phyloP scores from a whole-genome alignment of 1,140 invertebrate genomes.

The Sitobion miscanthi region DNA sequence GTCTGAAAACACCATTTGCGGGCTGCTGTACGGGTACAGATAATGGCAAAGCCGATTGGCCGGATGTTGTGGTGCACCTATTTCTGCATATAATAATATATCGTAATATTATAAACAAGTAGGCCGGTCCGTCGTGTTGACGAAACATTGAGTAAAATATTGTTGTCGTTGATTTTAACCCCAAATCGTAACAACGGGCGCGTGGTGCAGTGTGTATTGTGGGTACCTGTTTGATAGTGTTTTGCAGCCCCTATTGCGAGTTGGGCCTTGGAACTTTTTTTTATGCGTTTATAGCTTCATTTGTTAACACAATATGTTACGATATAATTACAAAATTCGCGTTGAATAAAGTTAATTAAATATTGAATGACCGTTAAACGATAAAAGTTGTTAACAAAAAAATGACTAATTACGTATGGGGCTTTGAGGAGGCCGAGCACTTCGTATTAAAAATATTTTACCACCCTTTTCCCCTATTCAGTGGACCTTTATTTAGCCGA shows the following conservation, averaged over 20 bases:
- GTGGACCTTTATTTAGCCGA: not conserved
- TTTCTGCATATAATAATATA: too few relatives aligned
- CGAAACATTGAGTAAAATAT: too few relatives aligned
- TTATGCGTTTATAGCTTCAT: not conserved
- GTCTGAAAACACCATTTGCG: not conserved
- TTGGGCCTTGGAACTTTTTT: not conserved
- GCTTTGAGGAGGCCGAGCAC: too few relatives aligned
- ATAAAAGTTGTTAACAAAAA: too few relatives aligned
- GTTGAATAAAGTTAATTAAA: not conserved
- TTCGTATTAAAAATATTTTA: not conserved
- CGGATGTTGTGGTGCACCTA: not conserved
- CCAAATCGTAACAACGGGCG: too few relatives aligned
- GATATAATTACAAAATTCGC: not conserved
- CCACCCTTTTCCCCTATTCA: too few relatives aligned
- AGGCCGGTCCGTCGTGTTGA: too few relatives aligned
- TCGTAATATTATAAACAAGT: not conserved
- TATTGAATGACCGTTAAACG: not conserved
- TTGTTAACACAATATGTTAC: not conserved
- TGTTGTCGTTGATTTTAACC: too few relatives aligned
- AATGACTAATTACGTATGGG: too few relatives aligned
- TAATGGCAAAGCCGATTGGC: not conserved
- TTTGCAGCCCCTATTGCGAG: too few relatives aligned
- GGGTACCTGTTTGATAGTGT: too few relatives aligned
- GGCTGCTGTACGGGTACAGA: not conserved
- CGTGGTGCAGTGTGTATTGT: too few relatives aligned